phyloP scores from a whole-genome alignment of 2,113 vertebrate species.

The Pelobates fuscus region DNA sequence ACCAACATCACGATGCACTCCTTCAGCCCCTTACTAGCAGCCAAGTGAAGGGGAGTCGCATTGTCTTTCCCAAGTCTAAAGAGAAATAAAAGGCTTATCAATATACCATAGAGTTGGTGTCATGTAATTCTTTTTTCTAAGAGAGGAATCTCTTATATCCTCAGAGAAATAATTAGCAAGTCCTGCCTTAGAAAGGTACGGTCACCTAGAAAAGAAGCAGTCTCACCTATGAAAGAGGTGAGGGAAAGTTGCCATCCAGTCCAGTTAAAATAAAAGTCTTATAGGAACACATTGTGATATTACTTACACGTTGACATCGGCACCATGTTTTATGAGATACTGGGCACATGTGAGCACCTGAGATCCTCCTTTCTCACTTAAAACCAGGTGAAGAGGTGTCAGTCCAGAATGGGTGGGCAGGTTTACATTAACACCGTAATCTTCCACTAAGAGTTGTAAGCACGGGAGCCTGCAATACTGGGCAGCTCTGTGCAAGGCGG shows the following conservation, averaged over 20 bases:
- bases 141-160: too few relatives aligned
- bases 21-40: conserved; percentile 54
- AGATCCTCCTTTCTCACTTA: conserved; percentile 41
- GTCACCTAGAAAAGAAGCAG: too few relatives aligned
- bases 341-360: conserved; percentile 54
- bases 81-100: not conserved
- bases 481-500: conserved; percentile 61
- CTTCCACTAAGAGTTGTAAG: conserved; percentile 59
- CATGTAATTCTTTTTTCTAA: too few relatives aligned
- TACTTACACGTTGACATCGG: conserved; percentile 57
- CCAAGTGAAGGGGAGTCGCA: conserved; percentile 61
- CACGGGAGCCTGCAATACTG: conserved; percentile 53
- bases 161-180: too few relatives aligned
- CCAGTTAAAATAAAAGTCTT: too few relatives aligned
- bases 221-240: too few relatives aligned
- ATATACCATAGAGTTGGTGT: too few relatives aligned
- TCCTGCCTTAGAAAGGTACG: too few relatives aligned
- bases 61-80: not conserved
- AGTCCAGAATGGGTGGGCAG: conserved; percentile 48
- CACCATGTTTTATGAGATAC: conserved; percentile 57
- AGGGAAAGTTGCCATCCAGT: too few relatives aligned
- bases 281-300: too few relatives aligned
- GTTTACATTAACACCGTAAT: conserved; percentile 55
- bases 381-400: conserved; percentile 61
- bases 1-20: conserved; percentile 56